These are phyloP conservation scores for Isichthys henryi DNA, from an alignment of 2,113 vertebrate genomes.

Conservation along the genomic window DNA sequence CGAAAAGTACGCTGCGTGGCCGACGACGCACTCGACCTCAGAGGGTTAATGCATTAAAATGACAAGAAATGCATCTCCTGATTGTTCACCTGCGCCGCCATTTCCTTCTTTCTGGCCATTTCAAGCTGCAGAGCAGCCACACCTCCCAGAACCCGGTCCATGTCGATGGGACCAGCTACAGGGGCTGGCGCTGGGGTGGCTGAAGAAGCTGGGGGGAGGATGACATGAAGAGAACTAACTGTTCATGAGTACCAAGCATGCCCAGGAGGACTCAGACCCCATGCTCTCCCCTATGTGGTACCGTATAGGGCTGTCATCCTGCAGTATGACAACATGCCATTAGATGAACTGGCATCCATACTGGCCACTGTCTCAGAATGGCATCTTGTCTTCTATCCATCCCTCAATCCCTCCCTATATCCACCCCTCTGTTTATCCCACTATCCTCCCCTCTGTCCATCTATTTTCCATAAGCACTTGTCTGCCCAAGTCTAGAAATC, in stretches of 20 bases:
- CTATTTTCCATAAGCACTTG: background rate
- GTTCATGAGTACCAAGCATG: background rate
- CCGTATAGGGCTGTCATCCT: background rate
- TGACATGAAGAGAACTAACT: background rate
- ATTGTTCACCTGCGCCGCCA: background rate
- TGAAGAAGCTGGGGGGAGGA: background rate
- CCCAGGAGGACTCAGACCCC: background rate
- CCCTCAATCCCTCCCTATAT: background rate
- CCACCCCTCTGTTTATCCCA: too few relatives aligned
- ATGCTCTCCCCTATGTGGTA: background rate
- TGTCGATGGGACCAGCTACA: background rate
- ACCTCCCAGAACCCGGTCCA: background rate
- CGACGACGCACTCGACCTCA: too few relatives aligned
- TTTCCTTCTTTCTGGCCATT: slow-evolving; percentile 4
- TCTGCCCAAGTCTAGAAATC: background rate
- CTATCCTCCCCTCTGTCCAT: background rate
- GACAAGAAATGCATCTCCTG: background rate
- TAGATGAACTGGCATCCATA: background rate
- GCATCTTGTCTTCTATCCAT: background rate
- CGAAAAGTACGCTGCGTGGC: too few relatives aligned
- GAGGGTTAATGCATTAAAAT: background rate
- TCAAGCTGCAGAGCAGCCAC: slow-evolving; percentile 3
- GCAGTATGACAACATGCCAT: background rate
- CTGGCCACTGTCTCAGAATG: background rate
- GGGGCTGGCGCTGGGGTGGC: background rate